Conservation (phyloP, 2,888 invertebrate genomes). For the Drosophila antonietae region DNA sequence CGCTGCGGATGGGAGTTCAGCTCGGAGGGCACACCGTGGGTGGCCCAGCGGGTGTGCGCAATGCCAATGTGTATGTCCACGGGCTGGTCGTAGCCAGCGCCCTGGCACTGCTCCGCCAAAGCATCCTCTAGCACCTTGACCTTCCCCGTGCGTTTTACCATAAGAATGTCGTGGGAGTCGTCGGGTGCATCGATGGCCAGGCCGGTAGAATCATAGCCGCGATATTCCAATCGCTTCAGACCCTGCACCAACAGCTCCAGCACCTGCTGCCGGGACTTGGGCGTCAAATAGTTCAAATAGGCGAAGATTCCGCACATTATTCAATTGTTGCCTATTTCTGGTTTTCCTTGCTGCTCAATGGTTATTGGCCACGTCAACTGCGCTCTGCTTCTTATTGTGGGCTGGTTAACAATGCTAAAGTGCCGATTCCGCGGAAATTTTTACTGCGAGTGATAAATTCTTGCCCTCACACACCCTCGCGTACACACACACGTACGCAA, state of each 20-base stretch:
- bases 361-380: constrained; percentile 48
- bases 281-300: constrained; percentile 98
- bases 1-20: constrained; percentile 98
- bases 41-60: constrained; percentile 99
- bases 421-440: constrained; percentile 39
- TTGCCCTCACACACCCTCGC: constrained; percentile 23
- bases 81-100: constrained; percentile 87
- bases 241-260: constrained; percentile 96
- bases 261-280: constrained; percentile 96
- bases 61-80: constrained; percentile 97
- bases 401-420: constrained; percentile 14
- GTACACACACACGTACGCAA: constrained; percentile 4
- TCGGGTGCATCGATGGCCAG: constrained; percentile 91
- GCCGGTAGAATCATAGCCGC: constrained; percentile 99
- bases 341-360: constrained; percentile 24
- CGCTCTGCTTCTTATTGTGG: constrained; percentile 37
- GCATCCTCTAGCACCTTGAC: constrained; percentile 95
- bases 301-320: constrained; percentile 97
- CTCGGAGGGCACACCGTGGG: constrained; percentile 97
- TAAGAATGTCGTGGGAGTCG: constrained; percentile 89
- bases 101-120: constrained; percentile 88
- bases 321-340: constrained; percentile 2
- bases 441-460: constrained; percentile 44
- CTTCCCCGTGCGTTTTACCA: constrained; percentile 95
- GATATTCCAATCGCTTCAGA: constrained; percentile 97